Percentiles rank a stretch among this genome's conserved stretches.
These are phyloP conservation scores for Synanthedon andrenaeformis DNA, from an alignment of 2,888 invertebrate genomes.

Conservation along the genomic window DNA sequence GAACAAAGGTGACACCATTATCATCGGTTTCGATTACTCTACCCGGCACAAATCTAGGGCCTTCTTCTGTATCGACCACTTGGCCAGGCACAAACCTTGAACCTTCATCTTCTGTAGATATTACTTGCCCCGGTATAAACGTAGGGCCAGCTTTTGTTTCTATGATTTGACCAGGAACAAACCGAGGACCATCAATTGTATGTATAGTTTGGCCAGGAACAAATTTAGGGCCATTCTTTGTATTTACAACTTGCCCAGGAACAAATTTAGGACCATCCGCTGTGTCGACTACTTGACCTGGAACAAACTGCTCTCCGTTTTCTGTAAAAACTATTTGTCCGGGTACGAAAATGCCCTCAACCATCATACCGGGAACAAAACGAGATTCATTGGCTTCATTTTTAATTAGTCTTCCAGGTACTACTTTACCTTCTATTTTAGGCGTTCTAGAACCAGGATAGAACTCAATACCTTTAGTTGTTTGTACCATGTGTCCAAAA, in stretches of 20 bases:
- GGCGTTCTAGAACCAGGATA: slow-evolving; percentile 70
- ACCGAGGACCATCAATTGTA: slow-evolving; percentile 77
- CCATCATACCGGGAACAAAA: slow-evolving; percentile 78
- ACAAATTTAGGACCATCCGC: slow-evolving; percentile 79
- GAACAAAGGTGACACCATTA: slow-evolving; percentile 79
- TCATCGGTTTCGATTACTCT: slow-evolving; percentile 79
- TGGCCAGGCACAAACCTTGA: slow-evolving; percentile 75
- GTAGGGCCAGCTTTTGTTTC: slow-evolving; percentile 81
- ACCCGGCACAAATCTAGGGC: slow-evolving; percentile 78
- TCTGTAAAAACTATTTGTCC: slow-evolving; percentile 78
- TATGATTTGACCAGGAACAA: slow-evolving; percentile 83
- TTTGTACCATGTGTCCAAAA: slow-evolving; percentile 77
- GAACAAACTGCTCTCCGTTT: slow-evolving; percentile 77
- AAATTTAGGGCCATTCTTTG: slow-evolving; percentile 74
- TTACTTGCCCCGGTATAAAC: slow-evolving; percentile 83
- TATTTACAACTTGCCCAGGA: slow-evolving; percentile 81
- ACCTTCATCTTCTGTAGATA: slow-evolving; percentile 72
- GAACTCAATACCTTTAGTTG: slow-evolving; percentile 74
- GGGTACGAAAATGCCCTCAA: slow-evolving; percentile 75
- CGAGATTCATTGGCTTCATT: slow-evolving; percentile 72
- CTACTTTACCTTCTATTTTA: slow-evolving; percentile 68
- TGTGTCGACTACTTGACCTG: slow-evolving; percentile 79
- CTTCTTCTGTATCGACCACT: slow-evolving; percentile 79
- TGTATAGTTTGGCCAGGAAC: slow-evolving; percentile 79
- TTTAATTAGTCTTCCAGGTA: slow-evolving; percentile 74